These are phyloP conservation scores for Caenorhabditis briggsae DNA, from an alignment of 1,140 invertebrate genomes.

Conservation along the genomic window DNA sequence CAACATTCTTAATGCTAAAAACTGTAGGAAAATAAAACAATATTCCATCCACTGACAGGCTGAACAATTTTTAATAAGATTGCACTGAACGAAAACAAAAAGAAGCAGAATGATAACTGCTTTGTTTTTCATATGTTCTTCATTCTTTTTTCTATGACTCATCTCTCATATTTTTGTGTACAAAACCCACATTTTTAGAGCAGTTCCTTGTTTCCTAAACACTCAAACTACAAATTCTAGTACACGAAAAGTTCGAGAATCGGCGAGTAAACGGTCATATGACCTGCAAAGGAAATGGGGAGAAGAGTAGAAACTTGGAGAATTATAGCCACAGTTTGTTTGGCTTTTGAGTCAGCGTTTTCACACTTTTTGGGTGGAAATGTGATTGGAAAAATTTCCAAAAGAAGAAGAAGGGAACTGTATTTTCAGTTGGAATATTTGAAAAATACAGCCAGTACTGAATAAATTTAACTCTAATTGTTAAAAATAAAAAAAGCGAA, in stretches of 20 bases:
- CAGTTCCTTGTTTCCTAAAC: background rate
- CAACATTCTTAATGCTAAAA: too few relatives aligned
- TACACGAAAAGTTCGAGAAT: constrained; percentile 7
- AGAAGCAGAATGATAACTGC: constrained; percentile 1
- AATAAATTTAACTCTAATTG: too few relatives aligned
- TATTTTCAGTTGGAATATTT: too few relatives aligned
- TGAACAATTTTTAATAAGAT: background rate
- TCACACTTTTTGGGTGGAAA: background rate
- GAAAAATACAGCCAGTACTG: too few relatives aligned
- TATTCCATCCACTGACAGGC: too few relatives aligned
- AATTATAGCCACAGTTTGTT: constrained; percentile 26
- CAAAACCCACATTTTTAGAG: background rate
- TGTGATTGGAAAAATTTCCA: background rate
- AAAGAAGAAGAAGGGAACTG: background rate
- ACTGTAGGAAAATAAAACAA: too few relatives aligned
- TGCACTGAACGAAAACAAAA: background rate
- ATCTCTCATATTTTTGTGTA: background rate
- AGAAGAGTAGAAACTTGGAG: background rate
- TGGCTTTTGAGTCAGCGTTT: constrained; percentile 38
- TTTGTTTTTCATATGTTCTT: constrained; percentile 3
- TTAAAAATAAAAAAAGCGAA: too few relatives aligned
- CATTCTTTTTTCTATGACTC: background rate
- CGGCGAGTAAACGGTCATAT: background rate
- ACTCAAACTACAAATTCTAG: background rate
- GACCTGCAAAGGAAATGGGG: background rate